phyloP scores from a whole-genome alignment of 1,140 invertebrate species.

The Lordiphosa stackelbergi region DNA sequence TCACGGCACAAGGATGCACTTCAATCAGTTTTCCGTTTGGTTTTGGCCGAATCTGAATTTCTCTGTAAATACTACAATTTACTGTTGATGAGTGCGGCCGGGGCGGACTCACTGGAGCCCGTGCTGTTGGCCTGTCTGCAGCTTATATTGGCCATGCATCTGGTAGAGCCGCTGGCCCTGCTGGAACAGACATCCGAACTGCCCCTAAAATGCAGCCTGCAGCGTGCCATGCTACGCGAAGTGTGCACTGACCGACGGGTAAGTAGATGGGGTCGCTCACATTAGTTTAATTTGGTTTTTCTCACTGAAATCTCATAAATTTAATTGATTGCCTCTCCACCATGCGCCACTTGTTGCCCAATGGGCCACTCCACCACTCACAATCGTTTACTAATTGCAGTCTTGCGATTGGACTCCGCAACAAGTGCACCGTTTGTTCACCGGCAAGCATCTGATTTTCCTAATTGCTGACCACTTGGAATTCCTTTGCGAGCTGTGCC shows the following conservation, averaged over 20 bases:
- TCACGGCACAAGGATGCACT: slow-evolving; percentile 68
- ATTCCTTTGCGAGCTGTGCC: slow-evolving; percentile 71
- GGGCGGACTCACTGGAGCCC: slow-evolving; percentile 32
- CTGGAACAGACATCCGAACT: slow-evolving; percentile 50
- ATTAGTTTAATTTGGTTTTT: slow-evolving; percentile 71
- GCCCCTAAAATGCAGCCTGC: slow-evolving; percentile 47
- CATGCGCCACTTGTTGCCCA: slow-evolving; percentile 62
- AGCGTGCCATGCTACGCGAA: slow-evolving; percentile 51
- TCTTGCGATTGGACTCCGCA: slow-evolving; percentile 62
- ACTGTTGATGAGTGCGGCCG: slow-evolving; percentile 53
- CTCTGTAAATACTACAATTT: slow-evolving; percentile 74
- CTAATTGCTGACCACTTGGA: slow-evolving; percentile 76
- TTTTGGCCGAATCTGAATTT: slow-evolving; percentile 70
- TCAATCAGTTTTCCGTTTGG: slow-evolving; percentile 73
- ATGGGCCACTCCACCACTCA: slow-evolving; percentile 32
- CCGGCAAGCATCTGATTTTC: slow-evolving; percentile 69
- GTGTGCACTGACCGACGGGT: slow-evolving; percentile 49
- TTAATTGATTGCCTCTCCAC: slow-evolving; percentile 71
- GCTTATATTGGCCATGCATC: slow-evolving; percentile 56
- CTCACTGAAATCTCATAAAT: slow-evolving; percentile 54
- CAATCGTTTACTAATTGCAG: slow-evolving; percentile 56
- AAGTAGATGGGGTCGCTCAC: slow-evolving; percentile 37
- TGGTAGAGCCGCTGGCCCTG: slow-evolving; percentile 59
- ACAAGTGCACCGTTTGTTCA: slow-evolving; percentile 69
- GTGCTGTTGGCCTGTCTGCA: slow-evolving; percentile 54